phyloP scores from a whole-genome alignment of 2,113 vertebrate species.

The Lophius piscatorius region DNA sequence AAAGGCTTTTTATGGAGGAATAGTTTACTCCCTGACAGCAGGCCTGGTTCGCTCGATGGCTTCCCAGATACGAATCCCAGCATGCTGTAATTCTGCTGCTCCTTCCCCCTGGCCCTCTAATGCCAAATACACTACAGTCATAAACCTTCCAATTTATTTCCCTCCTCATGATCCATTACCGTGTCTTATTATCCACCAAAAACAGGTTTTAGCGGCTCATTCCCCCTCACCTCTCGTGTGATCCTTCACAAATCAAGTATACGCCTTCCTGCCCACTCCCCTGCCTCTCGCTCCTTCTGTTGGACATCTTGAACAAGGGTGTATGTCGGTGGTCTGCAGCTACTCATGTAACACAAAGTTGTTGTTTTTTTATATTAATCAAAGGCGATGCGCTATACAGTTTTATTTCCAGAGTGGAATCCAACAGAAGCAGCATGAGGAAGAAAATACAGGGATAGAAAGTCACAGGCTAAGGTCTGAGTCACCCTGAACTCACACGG shows the following conservation, averaged over 20 bases:
- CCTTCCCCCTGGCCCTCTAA: conserved; percentile 9
- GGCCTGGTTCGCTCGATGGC: conserved; percentile 31
- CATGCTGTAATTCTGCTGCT: neutral
- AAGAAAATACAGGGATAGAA: conserved; percentile 10
- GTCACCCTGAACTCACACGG: conserved; percentile 17
- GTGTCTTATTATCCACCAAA: conserved; percentile 40
- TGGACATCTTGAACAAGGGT: conserved; percentile 15
- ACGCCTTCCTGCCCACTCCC: conserved; percentile 27
- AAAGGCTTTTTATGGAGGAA: conserved; percentile 12
- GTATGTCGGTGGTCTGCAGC: neutral
- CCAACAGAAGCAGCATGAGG: conserved; percentile 14
- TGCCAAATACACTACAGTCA: conserved; percentile 15
- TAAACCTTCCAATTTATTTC: conserved; percentile 65
- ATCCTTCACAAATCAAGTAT: conserved; percentile 53
- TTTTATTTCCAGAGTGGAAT: conserved; percentile 33
- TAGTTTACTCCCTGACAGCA: conserved; percentile 23
- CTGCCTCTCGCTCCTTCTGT: neutral
- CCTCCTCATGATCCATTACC: conserved; percentile 62
- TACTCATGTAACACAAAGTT: conserved; percentile 4
- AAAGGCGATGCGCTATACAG: conserved; percentile 14
- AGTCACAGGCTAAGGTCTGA: conserved; percentile 18
- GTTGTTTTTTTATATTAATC: neutral
- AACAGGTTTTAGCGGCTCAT: conserved; percentile 38
- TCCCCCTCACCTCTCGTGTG: conserved; percentile 45
- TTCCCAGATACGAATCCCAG: conserved; percentile 25